Evolutionary conservation across 2,888 invertebrate genomes (phyloP).

Genomic region (Xestia rhomboidea): DNA sequence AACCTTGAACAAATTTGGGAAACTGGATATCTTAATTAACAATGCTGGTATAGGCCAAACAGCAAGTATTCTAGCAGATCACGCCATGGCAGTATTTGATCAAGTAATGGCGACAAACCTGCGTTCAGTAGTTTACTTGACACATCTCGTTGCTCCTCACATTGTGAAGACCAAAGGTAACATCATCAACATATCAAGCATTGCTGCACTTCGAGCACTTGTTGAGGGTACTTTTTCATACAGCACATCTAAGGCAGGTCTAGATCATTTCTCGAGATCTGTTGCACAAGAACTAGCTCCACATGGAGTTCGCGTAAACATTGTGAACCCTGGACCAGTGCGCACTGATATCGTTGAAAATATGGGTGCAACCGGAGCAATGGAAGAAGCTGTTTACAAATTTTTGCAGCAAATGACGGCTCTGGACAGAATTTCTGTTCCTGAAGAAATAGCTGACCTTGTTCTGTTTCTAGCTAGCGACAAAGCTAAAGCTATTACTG

Average conservation of each 20-base stretch:
- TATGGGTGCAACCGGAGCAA: slow-evolving; percentile 10
- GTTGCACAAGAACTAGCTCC: slow-evolving; percentile 92
- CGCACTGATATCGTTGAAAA: slow-evolving; percentile 43
- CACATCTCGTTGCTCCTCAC: slow-evolving; percentile 62
- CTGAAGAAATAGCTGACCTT: slow-evolving; percentile 70
- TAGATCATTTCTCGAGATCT: slow-evolving; percentile 68
- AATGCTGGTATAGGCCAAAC: slow-evolving; percentile 18
- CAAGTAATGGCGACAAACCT: slow-evolving; percentile 53
- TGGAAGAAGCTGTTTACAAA: slow-evolving; percentile 15
- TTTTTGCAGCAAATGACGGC: slow-evolving; percentile 11
- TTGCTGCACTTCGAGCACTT: slow-evolving; percentile 16
- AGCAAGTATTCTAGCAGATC: slow-evolving; percentile 5
- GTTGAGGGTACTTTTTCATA: slow-evolving; percentile 41
- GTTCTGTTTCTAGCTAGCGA: slow-evolving; percentile 69
- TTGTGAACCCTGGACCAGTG: slow-evolving; percentile 65
- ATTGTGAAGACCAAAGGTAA: slow-evolving; percentile 84
- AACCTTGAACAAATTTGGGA: slow-evolving; percentile 21
- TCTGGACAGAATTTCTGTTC: slow-evolving; percentile 44
- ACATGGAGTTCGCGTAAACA: slow-evolving; percentile 92
- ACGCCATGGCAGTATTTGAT: slow-evolving; percentile 53
- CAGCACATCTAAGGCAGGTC: slow-evolving; percentile 64
- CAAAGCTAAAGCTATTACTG: slow-evolving; percentile 68
- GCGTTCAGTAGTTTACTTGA: slow-evolving; percentile 53
- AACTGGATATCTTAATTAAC: slow-evolving; percentile 38
- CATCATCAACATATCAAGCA: slow-evolving; percentile 93